Conservation (phyloP, 2,797 vertebrate genomes). For the Semaprochilodus insignis region DNA sequence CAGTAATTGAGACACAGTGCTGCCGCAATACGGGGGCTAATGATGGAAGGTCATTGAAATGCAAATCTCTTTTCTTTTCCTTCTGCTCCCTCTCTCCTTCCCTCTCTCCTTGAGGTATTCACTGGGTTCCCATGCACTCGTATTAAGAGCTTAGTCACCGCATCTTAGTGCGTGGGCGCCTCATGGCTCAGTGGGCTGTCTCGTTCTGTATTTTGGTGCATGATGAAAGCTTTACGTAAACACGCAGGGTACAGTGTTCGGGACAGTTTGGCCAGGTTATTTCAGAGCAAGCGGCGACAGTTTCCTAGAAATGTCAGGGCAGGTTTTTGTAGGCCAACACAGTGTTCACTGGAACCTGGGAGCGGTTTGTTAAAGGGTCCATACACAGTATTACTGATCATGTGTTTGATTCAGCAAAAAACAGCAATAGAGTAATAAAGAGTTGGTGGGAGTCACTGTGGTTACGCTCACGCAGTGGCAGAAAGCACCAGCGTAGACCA, state of each 20-base stretch:
- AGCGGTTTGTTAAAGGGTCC: no score
- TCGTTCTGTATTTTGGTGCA: not conserved
- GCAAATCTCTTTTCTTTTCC: conserved; percentile 20
- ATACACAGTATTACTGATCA: no score
- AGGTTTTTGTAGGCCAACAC: not conserved
- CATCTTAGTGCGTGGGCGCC: not conserved
- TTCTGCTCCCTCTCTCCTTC: not conserved
- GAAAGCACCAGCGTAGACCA: no score
- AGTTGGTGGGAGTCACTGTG: no score
- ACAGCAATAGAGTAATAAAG: no score
- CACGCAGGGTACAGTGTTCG: not conserved
- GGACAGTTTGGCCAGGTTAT: not conserved
- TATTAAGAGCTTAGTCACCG: conserved; percentile 21
- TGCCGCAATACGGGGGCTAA: conserved; percentile 1
- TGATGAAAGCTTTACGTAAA: not conserved
- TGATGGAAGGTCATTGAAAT: conserved; percentile 5
- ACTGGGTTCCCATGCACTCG: not conserved
- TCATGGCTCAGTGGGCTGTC: not conserved
- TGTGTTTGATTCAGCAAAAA: no score
- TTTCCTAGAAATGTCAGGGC: not conserved
- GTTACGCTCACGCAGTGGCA: no score
- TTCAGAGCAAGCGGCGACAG: not conserved
- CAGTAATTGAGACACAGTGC: not conserved
- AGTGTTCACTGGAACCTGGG: not conserved
- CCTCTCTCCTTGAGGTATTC: not conserved